Conservation (phyloP, 2,797 vertebrate species). For the Oreortyx pictus region DNA sequence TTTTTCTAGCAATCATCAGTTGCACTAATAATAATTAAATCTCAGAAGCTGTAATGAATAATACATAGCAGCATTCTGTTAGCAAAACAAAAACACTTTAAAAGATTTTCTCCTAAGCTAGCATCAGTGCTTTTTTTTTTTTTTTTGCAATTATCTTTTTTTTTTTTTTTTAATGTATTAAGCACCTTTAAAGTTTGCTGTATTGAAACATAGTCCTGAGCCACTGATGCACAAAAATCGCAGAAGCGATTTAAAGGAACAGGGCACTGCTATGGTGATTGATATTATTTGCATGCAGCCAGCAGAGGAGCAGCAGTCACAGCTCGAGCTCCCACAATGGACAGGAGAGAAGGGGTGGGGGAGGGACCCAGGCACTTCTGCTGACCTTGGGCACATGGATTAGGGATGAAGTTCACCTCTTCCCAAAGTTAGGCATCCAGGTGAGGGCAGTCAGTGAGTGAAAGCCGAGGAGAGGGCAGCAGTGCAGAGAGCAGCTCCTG, state of each 20-base stretch:
- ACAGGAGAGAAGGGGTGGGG: neutral
- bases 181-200: conserved; percentile 54
- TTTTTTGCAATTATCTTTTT: conserved; percentile 2
- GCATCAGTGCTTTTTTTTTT: conserved; percentile 31
- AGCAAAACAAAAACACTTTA: conserved; percentile 67
- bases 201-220: neutral
- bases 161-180: conserved; percentile 34
- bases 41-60: conserved; percentile 69
- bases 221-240: neutral
- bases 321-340: neutral
- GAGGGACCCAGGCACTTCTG: neutral
- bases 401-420: neutral
- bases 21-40: conserved; percentile 76
- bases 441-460: neutral
- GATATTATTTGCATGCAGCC: neutral
- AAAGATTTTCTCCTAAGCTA: conserved; percentile 65
- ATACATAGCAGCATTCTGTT: conserved; percentile 67
- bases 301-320: neutral
- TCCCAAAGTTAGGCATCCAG: neutral
- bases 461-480: neutral
- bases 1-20: conserved; percentile 70
- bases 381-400: neutral
- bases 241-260: conserved; percentile 1
- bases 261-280: neutral
- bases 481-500: neutral